Evolutionary conservation across 2,113 vertebrate species (phyloP).

Genomic region (Pandion haliaetus): DNA sequence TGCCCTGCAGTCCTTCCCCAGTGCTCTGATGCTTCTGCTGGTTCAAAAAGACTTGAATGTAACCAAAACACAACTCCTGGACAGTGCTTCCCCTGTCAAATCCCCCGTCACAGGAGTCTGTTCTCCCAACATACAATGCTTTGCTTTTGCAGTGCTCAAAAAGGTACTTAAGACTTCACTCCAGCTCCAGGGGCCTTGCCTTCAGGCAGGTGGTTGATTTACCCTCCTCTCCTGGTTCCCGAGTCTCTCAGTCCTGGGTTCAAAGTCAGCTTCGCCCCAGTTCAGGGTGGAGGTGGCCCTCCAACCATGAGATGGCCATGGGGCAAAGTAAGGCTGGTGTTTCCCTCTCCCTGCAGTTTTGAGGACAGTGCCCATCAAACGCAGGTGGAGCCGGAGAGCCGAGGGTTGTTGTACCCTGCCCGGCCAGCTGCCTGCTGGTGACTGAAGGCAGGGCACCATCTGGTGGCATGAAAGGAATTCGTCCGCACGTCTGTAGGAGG

Average conservation of each 20-base stretch:
- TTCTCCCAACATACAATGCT: not conserved
- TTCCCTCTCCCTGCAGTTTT: not conserved
- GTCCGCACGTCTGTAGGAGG: not conserved
- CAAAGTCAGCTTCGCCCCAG: not conserved
- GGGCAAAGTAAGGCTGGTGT: not conserved
- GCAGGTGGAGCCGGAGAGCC: rapidly evolving
- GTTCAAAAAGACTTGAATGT: not conserved
- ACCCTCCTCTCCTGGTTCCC: not conserved
- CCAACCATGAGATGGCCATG: not conserved
- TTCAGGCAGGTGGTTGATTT: not conserved
- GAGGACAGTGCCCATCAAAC: not conserved
- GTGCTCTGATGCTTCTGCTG: not conserved
- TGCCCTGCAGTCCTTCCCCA: not conserved
- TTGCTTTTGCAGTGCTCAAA: not conserved
- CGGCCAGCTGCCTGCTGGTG: not conserved
- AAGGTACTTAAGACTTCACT: not conserved
- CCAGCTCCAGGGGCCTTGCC: not conserved
- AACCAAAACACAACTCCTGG: not conserved
- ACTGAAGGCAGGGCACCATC: constrained; percentile 37
- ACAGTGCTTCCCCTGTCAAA: not conserved
- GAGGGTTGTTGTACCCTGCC: not conserved
- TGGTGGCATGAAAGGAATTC: not conserved
- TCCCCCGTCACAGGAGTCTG: not conserved
- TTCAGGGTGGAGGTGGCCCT: not conserved
- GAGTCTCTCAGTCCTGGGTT: rapidly evolving